Percentiles rank a stretch among this genome's conserved stretches.
These are phyloP conservation scores for Ranitomeya variabilis DNA, from an alignment of 2,113 vertebrate genomes.

Conservation along the genomic window DNA sequence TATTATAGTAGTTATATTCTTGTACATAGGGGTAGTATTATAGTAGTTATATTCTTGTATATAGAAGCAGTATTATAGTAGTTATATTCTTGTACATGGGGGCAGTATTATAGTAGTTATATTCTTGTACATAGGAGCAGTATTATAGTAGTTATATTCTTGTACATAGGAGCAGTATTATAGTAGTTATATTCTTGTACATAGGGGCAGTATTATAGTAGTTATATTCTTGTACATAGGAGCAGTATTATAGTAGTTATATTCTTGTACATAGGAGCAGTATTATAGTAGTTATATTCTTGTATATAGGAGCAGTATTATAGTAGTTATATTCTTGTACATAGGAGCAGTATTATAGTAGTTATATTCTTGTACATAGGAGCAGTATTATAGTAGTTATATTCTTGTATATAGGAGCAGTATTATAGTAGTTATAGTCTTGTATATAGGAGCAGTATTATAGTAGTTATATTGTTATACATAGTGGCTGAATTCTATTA, in stretches of 20 bases:
- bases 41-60: neutral
- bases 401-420: neutral
- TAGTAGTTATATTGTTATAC: neutral
- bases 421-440: neutral
- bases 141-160: neutral
- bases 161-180: neutral
- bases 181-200: neutral
- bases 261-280: neutral
- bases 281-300: neutral
- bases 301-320: neutral
- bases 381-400: neutral
- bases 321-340: neutral
- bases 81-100: neutral
- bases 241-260: neutral
- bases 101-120: neutral
- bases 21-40: neutral
- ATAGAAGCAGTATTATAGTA: neutral
- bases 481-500: neutral
- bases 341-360: neutral
- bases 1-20: neutral
- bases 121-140: neutral
- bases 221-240: conserved; percentile 1
- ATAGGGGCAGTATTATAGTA: neutral
- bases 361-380: conserved; percentile 1
- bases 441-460: neutral